Evolutionary conservation across 2,888 invertebrate genomes (phyloP), one percentile per base, ranked within the genome.

Genomic region (Strigamia maritima): DNA sequence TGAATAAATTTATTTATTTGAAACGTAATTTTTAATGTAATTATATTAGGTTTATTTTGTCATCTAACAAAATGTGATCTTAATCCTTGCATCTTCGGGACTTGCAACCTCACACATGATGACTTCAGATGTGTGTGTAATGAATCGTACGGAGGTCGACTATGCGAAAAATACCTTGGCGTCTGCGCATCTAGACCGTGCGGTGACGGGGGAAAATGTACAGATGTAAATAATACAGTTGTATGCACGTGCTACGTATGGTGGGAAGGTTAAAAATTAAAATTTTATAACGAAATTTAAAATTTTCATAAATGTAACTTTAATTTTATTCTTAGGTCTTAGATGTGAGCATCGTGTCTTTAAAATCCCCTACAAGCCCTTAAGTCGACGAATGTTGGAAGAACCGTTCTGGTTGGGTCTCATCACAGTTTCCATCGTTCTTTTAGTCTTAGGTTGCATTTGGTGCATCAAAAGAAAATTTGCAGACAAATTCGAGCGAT

Each of bases 401-500:
- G 94, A 94, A 85, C 94, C 94, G 0, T 94, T 95, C 86, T 94
- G 94, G 94, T 88, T 95, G 70, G 94, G 94, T 0, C 88, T 95
- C 54, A 92, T 95, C 85, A 93, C 94, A 0, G 94, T 95, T 0
- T 91, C 92, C 83, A 90, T 92, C 12, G 93, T 94, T 0, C 89
- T 94, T 83, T 91, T 91, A 77, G 89, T 92, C 81, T 92, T 94
- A 82, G 93, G 93, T 19, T 87, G 93, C 77, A 90, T 94, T 22
- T 94, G 93, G 92, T 93, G 94, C 85, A 92, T 93, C 82, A 93
- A 93, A 85, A 88, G 94, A 77, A 94, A 94, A 86, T 94, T 94
- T 85, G 93, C 94, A 0, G 93, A 93, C 85, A 93, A 93, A 86
- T 91, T 94, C 80, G 93, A 93, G 85, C 93, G 93, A 84, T 89